phyloP scores from a whole-genome alignment of 2,797 vertebrate genomes.

The Phaenicophaeus curvirostris region DNA sequence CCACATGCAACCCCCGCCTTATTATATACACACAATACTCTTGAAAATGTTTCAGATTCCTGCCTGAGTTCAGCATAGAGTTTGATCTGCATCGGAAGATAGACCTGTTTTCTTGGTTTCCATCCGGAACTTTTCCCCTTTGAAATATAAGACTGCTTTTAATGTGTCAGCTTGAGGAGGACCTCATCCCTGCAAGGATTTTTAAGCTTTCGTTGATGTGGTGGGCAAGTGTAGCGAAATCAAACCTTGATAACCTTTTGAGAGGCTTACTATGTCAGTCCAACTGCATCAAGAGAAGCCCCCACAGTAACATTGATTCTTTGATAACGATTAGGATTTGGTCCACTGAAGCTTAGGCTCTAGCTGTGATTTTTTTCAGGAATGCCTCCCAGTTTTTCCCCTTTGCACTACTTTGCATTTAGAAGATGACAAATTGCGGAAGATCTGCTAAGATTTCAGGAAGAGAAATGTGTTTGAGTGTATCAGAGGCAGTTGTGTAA shows the following conservation, averaged over 20 bases:
- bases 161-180: not conserved
- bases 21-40: not conserved
- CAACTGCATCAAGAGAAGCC: not conserved
- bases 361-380: not conserved
- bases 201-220: not conserved
- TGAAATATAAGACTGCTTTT: not conserved
- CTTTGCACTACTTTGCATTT: not conserved
- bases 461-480: not conserved
- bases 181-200: not conserved
- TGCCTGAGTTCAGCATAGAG: not conserved
- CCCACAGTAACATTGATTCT: accelerated
- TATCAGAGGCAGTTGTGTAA: not conserved
- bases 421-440: not conserved
- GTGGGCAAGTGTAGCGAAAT: not conserved
- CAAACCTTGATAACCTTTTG: not conserved
- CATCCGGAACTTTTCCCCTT: not conserved
- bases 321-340: not conserved
- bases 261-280: not conserved
- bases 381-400: not conserved
- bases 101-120: not conserved
- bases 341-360: not conserved
- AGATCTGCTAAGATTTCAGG: not conserved
- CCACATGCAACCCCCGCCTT: not conserved
- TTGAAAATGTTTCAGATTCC: not conserved
- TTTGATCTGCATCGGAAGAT: not conserved